Evolutionary conservation across 2,113 vertebrate genomes (phyloP).

Genomic region (Raja brachyura): DNA sequence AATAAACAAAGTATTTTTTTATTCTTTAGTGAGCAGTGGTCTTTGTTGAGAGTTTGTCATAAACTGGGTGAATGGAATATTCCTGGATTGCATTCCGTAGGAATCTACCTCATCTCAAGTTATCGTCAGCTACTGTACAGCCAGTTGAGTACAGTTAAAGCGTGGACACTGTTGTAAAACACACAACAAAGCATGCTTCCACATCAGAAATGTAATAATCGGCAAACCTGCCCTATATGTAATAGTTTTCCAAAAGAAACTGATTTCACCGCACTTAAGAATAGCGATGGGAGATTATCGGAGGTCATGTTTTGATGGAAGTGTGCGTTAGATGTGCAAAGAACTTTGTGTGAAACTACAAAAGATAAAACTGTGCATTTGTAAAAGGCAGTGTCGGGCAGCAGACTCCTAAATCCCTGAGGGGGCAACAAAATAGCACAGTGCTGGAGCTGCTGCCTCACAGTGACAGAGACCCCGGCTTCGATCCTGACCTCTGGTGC

Average conservation of each 20-base stretch:
- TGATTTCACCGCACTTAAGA: background rate
- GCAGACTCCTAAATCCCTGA: too few species aligned
- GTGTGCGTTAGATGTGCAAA: too few species aligned
- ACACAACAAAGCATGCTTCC: background rate
- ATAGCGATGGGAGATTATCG: background rate
- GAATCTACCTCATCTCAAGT: background rate
- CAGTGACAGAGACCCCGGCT: too few species aligned
- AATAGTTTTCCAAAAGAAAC: background rate
- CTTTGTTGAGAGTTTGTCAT: background rate
- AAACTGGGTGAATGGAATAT: background rate
- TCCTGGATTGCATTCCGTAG: background rate
- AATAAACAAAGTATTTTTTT: too few species aligned
- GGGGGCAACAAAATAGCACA: too few species aligned
- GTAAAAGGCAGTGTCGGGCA: too few species aligned
- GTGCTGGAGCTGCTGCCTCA: too few species aligned
- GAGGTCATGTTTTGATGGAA: too few species aligned
- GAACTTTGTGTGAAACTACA: too few species aligned
- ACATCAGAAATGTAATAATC: background rate
- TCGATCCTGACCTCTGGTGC: too few species aligned
- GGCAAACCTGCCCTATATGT: background rate
- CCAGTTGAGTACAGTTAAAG: background rate
- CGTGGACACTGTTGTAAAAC: background rate
- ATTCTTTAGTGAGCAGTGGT: background rate
- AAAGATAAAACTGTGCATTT: too few species aligned
- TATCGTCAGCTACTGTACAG: background rate